Evolutionary conservation across 2,797 vertebrate genomes (phyloP), one percentile per base, ranked within the genome.

Genomic region (Pantherophis alleghaniensis): DNA sequence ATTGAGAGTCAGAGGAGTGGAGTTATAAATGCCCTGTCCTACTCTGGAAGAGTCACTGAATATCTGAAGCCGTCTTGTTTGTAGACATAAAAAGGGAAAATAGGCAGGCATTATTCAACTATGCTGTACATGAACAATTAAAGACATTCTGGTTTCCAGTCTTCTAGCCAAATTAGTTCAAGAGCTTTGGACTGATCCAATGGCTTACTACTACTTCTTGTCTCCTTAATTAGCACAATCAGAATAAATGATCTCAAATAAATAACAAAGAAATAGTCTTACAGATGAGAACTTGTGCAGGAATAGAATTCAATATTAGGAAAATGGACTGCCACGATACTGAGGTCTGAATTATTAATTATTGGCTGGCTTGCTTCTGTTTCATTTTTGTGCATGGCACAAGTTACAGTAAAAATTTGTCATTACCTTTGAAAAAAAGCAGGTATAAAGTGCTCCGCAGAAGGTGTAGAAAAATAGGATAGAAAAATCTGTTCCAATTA

Each of bases 401-500:
- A 24, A 63, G 57, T 92, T 91, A 88, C 4, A 91, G 92, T 94
- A 96, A 94, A 95, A 57, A 89, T 93, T 94, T 92, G 18, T 90
- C 91, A 92, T 94, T 90, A 93, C 91, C 89, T 95, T 96, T 94
- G 91, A 91, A 94, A 51, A 59, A 92, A 88, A 96, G 95, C 94
- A 87, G 93, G 93, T n/a, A 86, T 96, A 94, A 97, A 97, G 96
- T 96, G 95, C 95, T 94, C 92, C 79, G 89, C 92, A 96, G 56
- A 95, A 94, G 24, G 95, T 96, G 94, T 96, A 94, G 94, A 94
- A 94, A 94, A 95, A 92, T 94, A 90, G 93, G 94, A 94, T 20
- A 92, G 91, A 96, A 95, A 96, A 96, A 94, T 61, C 88, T 86
- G 95, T 90, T 95, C 94, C 94, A 92, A 55, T 83, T 95, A 59